Evolutionary conservation across 2,888 invertebrate genomes (phyloP), one percentile per base, ranked within the genome.

Genomic region (Limenitis camilla): DNA sequence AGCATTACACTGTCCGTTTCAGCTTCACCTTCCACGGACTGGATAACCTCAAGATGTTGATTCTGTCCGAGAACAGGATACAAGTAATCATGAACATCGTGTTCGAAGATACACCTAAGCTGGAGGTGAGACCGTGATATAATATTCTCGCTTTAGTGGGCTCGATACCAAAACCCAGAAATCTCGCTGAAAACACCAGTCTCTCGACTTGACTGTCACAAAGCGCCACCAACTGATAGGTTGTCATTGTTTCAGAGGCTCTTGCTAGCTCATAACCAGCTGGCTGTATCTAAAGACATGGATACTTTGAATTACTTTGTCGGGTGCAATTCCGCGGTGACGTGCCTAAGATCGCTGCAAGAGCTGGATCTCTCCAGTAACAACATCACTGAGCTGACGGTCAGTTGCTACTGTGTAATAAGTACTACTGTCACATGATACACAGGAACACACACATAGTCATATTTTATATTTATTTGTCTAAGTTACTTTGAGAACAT

Each of bases 291-390:
- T 6, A 36, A 55, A 9, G 28, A 32, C n/a, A 11, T 10, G 29
- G 53, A 53, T 45, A 45, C 44, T 1, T 6, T 9, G 5, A 27
- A 4, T 28, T 10, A 6, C n/a, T 5, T 5, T 27, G 11, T n/a
- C 9, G 41, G 8, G 43, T 43, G 29, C 10, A 27, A 10, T 63
- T 60, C 2, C 32, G 65, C 1, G 67, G 72, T 52, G 39, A 58
- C 6, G 60, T 52, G 0, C 64, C 69, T 0, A 0, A n/a, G 5
- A 0, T 10, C 40, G 4, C 50, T 72, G 28, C 40, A 32, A 6
- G 7, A 40, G 1, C 49, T 71, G 0, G 50, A 63, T 7, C 60
- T 73, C 2, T 53, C 60, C 9, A 35, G 55, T 8, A 76, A 76
- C 53, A 27, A 40, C 2, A 51, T 75, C 5, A 38, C 52, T 5